Evolutionary conservation across 2,113 vertebrate genomes (phyloP).

Genomic region (Nycticorax nycticorax): DNA sequence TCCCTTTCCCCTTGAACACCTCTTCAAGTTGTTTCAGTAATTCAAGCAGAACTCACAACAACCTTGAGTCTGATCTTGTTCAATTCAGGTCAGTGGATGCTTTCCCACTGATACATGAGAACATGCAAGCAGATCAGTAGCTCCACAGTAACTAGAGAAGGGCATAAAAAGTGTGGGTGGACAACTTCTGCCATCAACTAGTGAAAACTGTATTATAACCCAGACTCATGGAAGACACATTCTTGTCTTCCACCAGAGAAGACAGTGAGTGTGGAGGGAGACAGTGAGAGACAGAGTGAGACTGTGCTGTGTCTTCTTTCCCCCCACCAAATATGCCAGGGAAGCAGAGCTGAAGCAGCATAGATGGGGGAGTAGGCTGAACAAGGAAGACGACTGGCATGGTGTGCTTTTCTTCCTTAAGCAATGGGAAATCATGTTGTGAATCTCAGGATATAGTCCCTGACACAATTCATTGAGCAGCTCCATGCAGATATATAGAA

Average conservation of each 20-base stretch:
- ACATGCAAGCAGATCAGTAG: neutral
- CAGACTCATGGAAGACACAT: neutral
- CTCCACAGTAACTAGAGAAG: neutral
- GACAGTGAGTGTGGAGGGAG: neutral
- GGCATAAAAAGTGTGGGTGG: neutral
- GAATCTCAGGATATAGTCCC: neutral
- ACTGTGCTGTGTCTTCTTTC: neutral
- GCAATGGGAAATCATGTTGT: neutral
- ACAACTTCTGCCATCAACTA: neutral
- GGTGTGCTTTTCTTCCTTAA: neutral
- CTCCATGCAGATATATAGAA: neutral
- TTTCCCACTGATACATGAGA: neutral
- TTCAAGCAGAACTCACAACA: neutral
- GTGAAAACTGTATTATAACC: neutral
- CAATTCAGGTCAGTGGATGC: neutral
- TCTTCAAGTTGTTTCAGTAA: neutral
- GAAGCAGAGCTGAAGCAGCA: neutral
- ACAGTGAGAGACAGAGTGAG: neutral
- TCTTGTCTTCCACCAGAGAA: neutral
- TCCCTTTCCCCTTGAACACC: neutral
- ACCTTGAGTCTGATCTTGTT: neutral
- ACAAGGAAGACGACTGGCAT: neutral
- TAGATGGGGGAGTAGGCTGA: neutral
- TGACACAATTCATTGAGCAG: neutral
- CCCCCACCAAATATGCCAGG: accelerated